Conservation (phyloP, 2,113 vertebrate species). For the Cyanocitta stelleri region DNA sequence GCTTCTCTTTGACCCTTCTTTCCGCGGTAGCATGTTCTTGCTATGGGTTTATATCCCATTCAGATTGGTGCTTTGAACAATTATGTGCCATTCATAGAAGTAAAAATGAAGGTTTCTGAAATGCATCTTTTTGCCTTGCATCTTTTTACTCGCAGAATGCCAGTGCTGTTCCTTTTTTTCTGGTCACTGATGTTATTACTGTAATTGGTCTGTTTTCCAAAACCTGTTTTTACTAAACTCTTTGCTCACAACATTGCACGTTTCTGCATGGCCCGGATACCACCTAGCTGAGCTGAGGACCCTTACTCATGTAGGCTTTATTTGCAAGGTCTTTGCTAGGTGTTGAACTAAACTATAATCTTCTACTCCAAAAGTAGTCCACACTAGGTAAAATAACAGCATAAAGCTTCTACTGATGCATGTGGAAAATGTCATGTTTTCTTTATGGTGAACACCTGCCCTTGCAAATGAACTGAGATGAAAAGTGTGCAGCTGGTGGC, state of each 20-base stretch:
- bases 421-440: background rate
- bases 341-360: background rate
- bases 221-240: background rate
- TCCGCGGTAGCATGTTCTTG: background rate
- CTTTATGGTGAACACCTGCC: background rate
- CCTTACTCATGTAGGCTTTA: background rate
- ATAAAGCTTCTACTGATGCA: background rate
- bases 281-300: background rate
- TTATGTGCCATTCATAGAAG: background rate
- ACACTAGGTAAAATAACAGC: background rate
- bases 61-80: background rate
- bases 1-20: accelerated
- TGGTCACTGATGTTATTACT: background rate
- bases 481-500: background rate
- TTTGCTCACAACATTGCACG: accelerated
- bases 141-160: background rate
- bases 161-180: background rate
- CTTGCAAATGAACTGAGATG: background rate
- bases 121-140: background rate
- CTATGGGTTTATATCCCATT: background rate
- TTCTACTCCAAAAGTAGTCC: background rate
- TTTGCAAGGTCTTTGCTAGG: background rate
- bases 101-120: background rate
- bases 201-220: background rate
- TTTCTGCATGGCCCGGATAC: background rate